Conservation (phyloP, 2,797 vertebrate genomes). For the Catamblyrhynchus diadema region DNA sequence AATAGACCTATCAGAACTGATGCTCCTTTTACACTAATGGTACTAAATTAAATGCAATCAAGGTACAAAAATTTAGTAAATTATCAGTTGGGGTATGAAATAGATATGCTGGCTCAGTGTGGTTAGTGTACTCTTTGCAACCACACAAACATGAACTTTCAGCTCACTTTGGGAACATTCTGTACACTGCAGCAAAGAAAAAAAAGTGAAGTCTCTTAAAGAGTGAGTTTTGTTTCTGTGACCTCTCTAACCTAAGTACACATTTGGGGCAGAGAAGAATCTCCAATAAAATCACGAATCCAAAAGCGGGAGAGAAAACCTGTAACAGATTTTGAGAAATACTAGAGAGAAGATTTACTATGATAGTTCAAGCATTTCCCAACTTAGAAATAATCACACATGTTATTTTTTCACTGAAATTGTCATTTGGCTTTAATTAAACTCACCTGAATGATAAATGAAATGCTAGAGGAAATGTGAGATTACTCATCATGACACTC, state of each 20-base stretch:
- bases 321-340: not conserved
- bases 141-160: not conserved
- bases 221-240: not conserved
- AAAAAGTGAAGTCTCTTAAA: not conserved
- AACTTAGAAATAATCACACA: not conserved
- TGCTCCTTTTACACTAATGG: not conserved
- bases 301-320: not conserved
- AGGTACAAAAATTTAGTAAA: not conserved
- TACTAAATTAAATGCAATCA: not conserved
- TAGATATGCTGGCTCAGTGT: accelerated
- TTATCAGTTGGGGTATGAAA: not conserved
- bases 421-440: slow-evolving; percentile 6
- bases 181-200: not conserved
- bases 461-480: not conserved
- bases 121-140: not conserved
- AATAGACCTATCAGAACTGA: not conserved
- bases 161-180: not conserved
- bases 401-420: not conserved
- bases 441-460: not conserved
- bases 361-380: not conserved
- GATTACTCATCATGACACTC: not conserved
- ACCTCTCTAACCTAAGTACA: not conserved
- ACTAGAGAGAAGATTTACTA: not conserved
- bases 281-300: not conserved
- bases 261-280: not conserved